A percentile compares a stretch with the other conserved stretches of the same genome.
Conservation (phyloP, 1,140 invertebrate species). For the Cydia amplana region DNA sequence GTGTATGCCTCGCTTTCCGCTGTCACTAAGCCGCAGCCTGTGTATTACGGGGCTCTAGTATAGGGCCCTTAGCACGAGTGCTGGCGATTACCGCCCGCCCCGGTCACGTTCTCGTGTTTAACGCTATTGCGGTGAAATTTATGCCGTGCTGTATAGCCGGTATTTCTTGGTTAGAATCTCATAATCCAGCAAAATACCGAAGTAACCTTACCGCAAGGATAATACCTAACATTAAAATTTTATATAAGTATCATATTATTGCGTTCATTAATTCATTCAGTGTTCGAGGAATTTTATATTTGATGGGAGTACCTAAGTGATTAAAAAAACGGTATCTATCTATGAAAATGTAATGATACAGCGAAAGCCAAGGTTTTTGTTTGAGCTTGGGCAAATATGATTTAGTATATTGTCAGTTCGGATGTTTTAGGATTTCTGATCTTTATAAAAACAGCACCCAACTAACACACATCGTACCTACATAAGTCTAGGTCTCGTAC, state of each 20-base stretch:
- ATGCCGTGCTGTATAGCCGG: neutral
- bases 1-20: neutral
- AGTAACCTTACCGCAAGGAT: neutral
- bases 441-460: too few species aligned
- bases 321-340: too few species aligned
- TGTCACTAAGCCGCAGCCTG: neutral
- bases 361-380: too few species aligned
- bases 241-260: neutral
- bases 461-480: too few species aligned
- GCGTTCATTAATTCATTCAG: too few species aligned
- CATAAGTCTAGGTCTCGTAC: too few species aligned
- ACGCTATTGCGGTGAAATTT: slow-evolving; percentile 13
- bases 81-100: slow-evolving; percentile 11
- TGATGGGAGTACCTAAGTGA: too few species aligned
- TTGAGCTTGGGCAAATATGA: too few species aligned
- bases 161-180: slow-evolving; percentile 7
- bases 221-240: neutral
- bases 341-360: too few species aligned
- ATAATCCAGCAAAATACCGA: slow-evolving; percentile 3
- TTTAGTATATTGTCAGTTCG: too few species aligned
- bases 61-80: slow-evolving; percentile 11
- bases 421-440: too few species aligned
- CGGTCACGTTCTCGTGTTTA: slow-evolving; percentile 10
- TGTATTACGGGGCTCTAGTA: slow-evolving; percentile 11
- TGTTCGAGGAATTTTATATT: too few species aligned